A percentile compares a stretch with the other conserved stretches of the same genome.
Conservation (phyloP, 2,113 vertebrate species). For the Strigops habroptila region DNA sequence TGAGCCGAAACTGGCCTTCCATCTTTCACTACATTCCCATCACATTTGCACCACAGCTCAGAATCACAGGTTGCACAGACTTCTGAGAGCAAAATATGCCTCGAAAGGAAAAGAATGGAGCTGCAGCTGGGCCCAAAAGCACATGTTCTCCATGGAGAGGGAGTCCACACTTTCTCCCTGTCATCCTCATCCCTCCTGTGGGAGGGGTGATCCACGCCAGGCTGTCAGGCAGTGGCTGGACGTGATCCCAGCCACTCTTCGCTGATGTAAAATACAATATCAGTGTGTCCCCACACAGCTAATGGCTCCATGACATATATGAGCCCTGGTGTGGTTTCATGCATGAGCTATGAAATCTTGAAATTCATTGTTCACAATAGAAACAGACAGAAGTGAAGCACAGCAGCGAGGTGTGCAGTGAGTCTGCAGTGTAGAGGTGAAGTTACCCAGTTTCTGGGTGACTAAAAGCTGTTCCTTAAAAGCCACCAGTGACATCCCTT, state of each 20-base stretch:
- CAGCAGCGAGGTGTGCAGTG: fast-evolving
- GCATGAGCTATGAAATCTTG: not conserved
- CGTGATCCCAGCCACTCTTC: too few species aligned
- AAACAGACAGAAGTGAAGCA: not conserved
- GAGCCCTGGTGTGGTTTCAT: fast-evolving
- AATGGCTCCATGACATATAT: fast-evolving
- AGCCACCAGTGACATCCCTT: fast-evolving
- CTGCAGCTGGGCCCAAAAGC: not conserved
- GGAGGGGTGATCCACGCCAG: not conserved
- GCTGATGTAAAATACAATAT: not conserved
- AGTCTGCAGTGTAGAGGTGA: fast-evolving
- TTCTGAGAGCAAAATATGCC: not conserved
- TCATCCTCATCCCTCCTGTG: not conserved
- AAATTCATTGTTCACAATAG: fast-evolving
- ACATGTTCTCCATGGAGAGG: fast-evolving
- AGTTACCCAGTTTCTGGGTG: not conserved
- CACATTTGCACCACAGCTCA: not conserved
- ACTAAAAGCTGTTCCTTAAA: not conserved
- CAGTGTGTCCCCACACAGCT: fast-evolving
- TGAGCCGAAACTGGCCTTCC: not conserved
- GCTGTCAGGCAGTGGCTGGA: too few species aligned
- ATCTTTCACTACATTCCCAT: not conserved
- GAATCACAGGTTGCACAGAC: not conserved
- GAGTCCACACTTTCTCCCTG: not conserved
- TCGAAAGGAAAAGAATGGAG: not conserved